Evolutionary conservation across 2,888 invertebrate genomes (phyloP).

Genomic region (Lycocerus yunnanus): DNA sequence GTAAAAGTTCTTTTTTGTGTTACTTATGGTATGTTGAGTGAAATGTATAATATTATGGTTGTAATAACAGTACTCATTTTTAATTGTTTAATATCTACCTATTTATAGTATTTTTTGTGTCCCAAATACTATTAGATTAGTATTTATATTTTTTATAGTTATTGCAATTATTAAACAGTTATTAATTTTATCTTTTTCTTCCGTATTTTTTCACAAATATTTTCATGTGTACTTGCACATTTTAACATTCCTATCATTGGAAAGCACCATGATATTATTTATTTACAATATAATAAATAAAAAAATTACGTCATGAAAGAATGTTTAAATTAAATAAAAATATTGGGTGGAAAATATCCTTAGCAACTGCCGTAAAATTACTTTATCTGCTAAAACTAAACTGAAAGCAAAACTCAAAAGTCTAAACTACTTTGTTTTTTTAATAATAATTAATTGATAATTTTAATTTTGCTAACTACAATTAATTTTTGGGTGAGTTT

Average conservation of each 20-base stretch:
- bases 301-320: too few species aligned
- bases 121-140: not conserved
- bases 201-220: not conserved
- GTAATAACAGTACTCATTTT: not conserved
- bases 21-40: not conserved
- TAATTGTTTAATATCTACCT: not conserved
- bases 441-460: too few species aligned
- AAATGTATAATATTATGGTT: not conserved
- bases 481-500: too few species aligned
- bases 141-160: not conserved
- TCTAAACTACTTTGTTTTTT: too few species aligned
- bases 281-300: too few species aligned
- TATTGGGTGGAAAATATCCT: too few species aligned
- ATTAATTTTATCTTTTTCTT: not conserved
- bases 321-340: too few species aligned
- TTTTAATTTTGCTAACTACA: too few species aligned
- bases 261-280: not conserved
- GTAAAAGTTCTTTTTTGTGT: conserved; percentile 10
- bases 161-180: not conserved
- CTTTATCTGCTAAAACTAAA: too few species aligned
- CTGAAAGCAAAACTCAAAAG: too few species aligned
- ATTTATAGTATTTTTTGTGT: not conserved
- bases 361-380: too few species aligned
- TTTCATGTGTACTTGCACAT: not conserved
- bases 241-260: not conserved